phyloP scores from a whole-genome alignment of 2,888 invertebrate genomes.

The Phengaris alcon region DNA sequence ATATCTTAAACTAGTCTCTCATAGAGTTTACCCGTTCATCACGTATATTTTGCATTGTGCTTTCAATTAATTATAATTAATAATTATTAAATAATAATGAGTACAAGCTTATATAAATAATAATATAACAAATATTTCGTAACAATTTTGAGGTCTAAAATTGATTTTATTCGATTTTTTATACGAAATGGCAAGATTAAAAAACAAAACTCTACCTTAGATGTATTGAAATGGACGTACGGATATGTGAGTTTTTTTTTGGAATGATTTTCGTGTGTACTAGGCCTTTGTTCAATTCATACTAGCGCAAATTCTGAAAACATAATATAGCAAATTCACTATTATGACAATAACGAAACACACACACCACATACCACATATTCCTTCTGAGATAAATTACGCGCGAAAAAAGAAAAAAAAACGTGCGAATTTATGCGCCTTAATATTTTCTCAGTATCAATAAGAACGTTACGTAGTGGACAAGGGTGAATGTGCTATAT shows the following conservation, averaged over 20 bases:
- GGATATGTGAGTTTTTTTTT: constrained; percentile 26
- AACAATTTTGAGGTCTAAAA: constrained; percentile 26
- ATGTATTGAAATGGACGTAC: constrained; percentile 15
- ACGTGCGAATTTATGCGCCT: too few relatives aligned
- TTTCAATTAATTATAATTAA: constrained; percentile 24
- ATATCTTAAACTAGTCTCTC: constrained; percentile 32
- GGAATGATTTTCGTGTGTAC: constrained; percentile 22
- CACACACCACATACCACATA: too few relatives aligned
- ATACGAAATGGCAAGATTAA: constrained; percentile 20
- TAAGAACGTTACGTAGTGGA: too few relatives aligned
- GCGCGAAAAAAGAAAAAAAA: too few relatives aligned
- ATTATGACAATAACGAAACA: neutral
- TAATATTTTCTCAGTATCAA: too few relatives aligned
- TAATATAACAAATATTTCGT: constrained; percentile 11
- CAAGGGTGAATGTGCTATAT: too few relatives aligned
- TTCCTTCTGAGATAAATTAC: too few relatives aligned
- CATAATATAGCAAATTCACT: neutral
- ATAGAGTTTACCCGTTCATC: constrained; percentile 52
- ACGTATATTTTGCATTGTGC: constrained; percentile 41
- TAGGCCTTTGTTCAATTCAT: neutral
- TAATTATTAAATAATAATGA: constrained; percentile 18
- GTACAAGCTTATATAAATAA: constrained; percentile 18
- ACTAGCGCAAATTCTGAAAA: neutral
- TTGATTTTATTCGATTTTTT: neutral
- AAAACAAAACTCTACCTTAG: neutral